A percentile compares a stretch with the other conserved stretches of the same genome.
These are phyloP conservation scores for Laspeyria flexula DNA, from an alignment of 2,888 invertebrate species.

Conservation along the genomic window DNA sequence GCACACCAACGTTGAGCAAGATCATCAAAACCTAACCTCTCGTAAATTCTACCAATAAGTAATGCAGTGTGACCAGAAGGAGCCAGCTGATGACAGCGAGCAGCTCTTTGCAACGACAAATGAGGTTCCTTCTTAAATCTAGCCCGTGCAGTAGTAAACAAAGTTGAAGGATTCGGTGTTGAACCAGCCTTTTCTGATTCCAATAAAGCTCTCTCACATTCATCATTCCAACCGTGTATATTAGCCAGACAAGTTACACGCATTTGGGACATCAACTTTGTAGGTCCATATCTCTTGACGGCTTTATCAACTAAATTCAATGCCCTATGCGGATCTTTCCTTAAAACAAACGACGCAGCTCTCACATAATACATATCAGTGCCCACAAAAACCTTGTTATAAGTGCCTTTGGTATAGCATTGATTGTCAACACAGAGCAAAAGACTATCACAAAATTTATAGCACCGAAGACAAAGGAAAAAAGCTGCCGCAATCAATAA, in stretches of 20 bases:
- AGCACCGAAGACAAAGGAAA: constrained; percentile 76
- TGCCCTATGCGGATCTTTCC: constrained; percentile 56
- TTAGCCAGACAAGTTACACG: constrained; percentile 61
- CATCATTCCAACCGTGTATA: constrained; percentile 65
- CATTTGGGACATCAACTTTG: constrained; percentile 69
- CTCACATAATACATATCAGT: constrained; percentile 67
- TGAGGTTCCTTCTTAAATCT: constrained; percentile 55
- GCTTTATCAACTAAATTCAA: constrained; percentile 55
- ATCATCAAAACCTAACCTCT: constrained; percentile 54
- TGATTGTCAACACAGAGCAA: constrained; percentile 64
- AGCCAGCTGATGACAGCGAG: constrained; percentile 67
- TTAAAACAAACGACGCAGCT: constrained; percentile 64
- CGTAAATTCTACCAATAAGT: constrained; percentile 66
- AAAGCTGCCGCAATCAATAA: constrained; percentile 75
- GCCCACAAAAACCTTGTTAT: constrained; percentile 5
- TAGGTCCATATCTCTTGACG: constrained; percentile 66
- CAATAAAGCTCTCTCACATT: constrained; percentile 61
- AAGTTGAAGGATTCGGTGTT: constrained; percentile 56
- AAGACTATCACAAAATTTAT: constrained; percentile 63
- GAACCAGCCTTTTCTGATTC: constrained; percentile 68
- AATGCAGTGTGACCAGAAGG: constrained; percentile 72
- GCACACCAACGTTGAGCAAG: constrained; percentile 74
- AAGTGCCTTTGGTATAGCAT: constrained; percentile 62
- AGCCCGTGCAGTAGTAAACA: constrained; percentile 64
- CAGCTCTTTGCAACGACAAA: constrained; percentile 71